These are phyloP conservation scores for Trichonephila clavata DNA, from an alignment of 1,140 invertebrate species.

Conservation along the genomic window DNA sequence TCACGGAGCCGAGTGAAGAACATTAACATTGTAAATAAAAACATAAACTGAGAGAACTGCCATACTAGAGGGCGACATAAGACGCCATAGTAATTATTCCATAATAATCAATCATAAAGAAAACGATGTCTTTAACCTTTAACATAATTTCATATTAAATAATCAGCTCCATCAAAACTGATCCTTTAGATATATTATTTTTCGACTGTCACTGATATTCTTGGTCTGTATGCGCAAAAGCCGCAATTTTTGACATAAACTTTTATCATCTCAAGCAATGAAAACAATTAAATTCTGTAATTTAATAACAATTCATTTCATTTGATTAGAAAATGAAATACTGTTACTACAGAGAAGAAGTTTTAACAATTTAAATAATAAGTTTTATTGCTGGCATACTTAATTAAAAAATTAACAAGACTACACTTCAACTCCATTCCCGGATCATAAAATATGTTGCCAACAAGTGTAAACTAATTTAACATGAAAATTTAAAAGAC, in stretches of 20 bases:
- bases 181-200: neutral
- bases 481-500: neutral
- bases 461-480: constrained; percentile 26
- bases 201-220: neutral
- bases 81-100: constrained; percentile 53
- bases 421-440: constrained; percentile 51
- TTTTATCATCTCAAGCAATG: neutral
- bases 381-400: constrained; percentile 46
- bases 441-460: constrained; percentile 44
- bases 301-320: neutral
- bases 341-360: neutral
- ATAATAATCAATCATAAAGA: neutral
- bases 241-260: constrained; percentile 26
- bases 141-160: neutral
- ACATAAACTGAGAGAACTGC: constrained; percentile 5
- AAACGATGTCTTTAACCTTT: neutral
- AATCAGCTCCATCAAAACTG: neutral
- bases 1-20: no score
- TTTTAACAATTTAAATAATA: constrained; percentile 4
- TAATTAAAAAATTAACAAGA: constrained; percentile 52
- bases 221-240: constrained; percentile 29
- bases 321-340: neutral
- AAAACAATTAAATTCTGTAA: neutral
- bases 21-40: constrained; percentile 28
- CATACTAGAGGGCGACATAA: constrained; percentile 45